Evolutionary conservation across 2,888 invertebrate genomes (phyloP).

Genomic region (Griposia aprilina): DNA sequence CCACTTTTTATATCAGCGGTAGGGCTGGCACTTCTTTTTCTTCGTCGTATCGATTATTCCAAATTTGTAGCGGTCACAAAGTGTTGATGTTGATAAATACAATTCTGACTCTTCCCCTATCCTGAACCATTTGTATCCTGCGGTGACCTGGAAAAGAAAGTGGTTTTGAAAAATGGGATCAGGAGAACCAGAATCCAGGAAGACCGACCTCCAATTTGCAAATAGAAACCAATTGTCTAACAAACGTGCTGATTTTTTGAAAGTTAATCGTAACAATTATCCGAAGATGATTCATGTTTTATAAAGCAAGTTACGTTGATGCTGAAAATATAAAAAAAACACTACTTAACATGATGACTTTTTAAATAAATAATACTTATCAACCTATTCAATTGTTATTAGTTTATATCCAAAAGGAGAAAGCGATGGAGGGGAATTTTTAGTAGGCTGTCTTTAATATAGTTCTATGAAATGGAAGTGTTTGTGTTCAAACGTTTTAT

Average conservation of each 20-base stretch:
- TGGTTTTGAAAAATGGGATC: background rate
- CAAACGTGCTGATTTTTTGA: background rate
- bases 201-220: background rate
- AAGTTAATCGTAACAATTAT: background rate
- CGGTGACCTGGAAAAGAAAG: background rate
- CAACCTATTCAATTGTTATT: background rate
- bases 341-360: too few relatives aligned
- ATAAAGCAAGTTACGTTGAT: background rate
- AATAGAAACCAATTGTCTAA: background rate
- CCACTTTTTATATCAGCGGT: slow-evolving; percentile 57
- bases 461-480: background rate
- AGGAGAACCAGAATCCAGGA: too few relatives aligned
- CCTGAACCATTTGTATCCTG: background rate
- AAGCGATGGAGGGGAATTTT: background rate
- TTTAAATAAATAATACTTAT: too few relatives aligned
- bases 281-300: background rate
- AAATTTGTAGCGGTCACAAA: background rate
- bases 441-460: background rate
- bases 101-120: background rate
- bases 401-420: background rate
- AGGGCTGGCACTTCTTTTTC: slow-evolving; percentile 52
- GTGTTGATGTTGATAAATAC: background rate
- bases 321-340: background rate
- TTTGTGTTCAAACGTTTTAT: background rate
- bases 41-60: too few relatives aligned